Percentiles rank a stretch among this genome's conserved stretches.
Evolutionary conservation across 2,113 vertebrate genomes (phyloP).

Genomic region (Lasiurus borealis): DNA sequence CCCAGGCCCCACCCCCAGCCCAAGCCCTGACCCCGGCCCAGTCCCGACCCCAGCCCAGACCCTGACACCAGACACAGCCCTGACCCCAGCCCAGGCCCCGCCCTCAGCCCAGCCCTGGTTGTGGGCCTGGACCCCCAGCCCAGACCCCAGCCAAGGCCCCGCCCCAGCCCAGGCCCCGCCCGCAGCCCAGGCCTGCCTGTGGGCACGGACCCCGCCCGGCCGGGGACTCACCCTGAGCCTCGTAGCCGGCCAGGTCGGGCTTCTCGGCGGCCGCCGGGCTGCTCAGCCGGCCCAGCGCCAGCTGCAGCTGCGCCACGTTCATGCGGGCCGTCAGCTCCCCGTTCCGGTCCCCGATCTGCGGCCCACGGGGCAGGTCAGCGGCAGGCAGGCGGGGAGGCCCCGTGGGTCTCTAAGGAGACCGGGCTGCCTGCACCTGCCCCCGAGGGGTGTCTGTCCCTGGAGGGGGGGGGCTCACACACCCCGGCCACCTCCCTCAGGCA

Average conservation of each 20-base stretch:
- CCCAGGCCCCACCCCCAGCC: too few species aligned
- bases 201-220: accelerated
- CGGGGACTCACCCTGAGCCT: constrained; percentile 92
- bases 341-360: constrained; percentile 93
- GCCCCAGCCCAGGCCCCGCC: accelerated
- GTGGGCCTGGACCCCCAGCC: too few species aligned
- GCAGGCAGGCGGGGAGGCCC: neutral
- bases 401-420: neutral
- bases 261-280: constrained; percentile 82
- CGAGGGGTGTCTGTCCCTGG: neutral
- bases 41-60: too few species aligned
- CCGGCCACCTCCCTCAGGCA: too few species aligned
- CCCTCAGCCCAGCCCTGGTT: too few species aligned
- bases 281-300: constrained; percentile 87
- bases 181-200: accelerated
- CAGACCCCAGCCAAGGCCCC: accelerated
- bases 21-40: too few species aligned
- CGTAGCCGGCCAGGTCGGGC: constrained; percentile 90
- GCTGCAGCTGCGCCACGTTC: constrained; percentile 93
- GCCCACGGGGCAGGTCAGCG: neutral
- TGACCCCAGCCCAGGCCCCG: too few species aligned
- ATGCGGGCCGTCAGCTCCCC: constrained; percentile 94
- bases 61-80: accelerated
- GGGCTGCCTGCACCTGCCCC: too few species aligned
- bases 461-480: neutral